These are phyloP conservation scores for Trogon surrucura DNA, from an alignment of 2,113 vertebrate species.

Conservation along the genomic window DNA sequence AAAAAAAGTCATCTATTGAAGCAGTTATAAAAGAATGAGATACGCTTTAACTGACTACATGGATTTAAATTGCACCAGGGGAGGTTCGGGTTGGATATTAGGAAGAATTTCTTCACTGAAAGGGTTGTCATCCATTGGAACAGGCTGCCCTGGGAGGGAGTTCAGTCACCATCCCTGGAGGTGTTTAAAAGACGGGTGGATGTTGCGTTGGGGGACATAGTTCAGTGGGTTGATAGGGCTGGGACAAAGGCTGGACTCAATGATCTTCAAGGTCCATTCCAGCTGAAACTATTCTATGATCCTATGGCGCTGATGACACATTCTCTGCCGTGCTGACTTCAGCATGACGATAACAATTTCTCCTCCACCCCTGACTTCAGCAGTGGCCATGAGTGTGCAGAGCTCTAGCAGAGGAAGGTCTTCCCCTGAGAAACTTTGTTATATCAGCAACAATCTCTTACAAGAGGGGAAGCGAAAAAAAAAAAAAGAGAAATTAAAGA, in stretches of 20 bases:
- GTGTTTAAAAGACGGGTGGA: too few species aligned
- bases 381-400: accelerated
- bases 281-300: too few species aligned
- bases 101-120: too few species aligned
- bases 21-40: background rate
- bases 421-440: background rate
- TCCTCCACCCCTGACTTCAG: background rate
- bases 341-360: background rate
- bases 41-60: background rate
- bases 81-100: too few species aligned
- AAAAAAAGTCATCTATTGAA: background rate
- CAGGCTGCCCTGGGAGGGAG: too few species aligned
- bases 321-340: background rate
- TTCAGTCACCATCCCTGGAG: too few species aligned
- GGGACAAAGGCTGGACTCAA: too few species aligned
- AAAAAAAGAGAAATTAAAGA: background rate
- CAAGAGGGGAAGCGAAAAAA: background rate
- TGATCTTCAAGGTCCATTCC: too few species aligned
- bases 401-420: background rate
- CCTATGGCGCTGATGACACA: accelerated
- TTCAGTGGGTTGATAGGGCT: too few species aligned
- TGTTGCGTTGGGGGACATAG: too few species aligned
- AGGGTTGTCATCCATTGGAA: too few species aligned
- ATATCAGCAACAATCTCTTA: background rate
- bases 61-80: too few species aligned